Evolutionary conservation across 2,888 invertebrate genomes (phyloP).

Genomic region (Nomada ferruginata): DNA sequence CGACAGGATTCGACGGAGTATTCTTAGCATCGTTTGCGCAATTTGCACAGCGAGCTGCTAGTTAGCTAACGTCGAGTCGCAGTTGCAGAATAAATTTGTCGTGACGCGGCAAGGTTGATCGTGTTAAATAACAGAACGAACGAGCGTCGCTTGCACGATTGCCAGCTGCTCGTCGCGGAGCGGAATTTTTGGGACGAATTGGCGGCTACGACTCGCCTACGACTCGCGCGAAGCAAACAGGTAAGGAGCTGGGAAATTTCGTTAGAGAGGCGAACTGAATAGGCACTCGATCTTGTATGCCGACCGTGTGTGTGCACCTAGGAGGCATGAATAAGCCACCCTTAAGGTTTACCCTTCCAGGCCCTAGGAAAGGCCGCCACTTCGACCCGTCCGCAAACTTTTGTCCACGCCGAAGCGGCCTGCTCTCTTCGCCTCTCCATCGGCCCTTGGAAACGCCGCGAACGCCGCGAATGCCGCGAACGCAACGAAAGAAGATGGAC

Average conservation of each 20-base stretch:
- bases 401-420: conserved; percentile 31
- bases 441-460: neutral
- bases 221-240: conserved; percentile 10
- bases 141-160: too few species aligned
- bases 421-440: neutral
- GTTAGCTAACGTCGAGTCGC: neutral
- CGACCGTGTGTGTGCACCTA: conserved; percentile 20
- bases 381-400: conserved; percentile 15
- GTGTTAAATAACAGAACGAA: neutral
- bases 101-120: neutral
- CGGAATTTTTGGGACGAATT: conserved; percentile 45
- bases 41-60: neutral
- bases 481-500: neutral
- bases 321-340: conserved; percentile 43
- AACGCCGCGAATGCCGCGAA: neutral
- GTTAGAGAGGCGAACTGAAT: conserved; percentile 40
- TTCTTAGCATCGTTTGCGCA: conserved; percentile 11
- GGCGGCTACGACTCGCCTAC: neutral
- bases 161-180: neutral
- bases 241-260: conserved; percentile 53
- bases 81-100: conserved; percentile 14
- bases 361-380: conserved; percentile 15
- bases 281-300: conserved; percentile 49
- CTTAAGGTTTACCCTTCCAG: neutral
- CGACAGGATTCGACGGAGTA: neutral